phyloP scores from a whole-genome alignment of 2,113 vertebrate species.

The Burhinus bistriatus region DNA sequence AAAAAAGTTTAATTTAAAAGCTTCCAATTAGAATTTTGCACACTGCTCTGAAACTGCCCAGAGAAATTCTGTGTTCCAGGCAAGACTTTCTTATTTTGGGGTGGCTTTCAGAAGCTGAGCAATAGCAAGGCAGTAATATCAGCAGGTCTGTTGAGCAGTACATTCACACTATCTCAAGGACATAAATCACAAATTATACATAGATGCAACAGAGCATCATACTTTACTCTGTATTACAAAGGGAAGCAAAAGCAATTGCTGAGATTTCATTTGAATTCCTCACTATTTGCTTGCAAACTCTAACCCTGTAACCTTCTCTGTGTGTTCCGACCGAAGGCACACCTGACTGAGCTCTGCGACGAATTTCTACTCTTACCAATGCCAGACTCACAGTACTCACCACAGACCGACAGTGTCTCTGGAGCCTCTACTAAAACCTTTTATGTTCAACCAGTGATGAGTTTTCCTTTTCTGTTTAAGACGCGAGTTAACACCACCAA shows the following conservation, averaged over 20 bases:
- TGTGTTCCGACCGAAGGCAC: background rate
- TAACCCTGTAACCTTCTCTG: background rate
- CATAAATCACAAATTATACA: background rate
- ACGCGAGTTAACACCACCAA: background rate
- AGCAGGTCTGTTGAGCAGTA: background rate
- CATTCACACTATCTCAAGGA: background rate
- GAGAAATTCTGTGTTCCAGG: background rate
- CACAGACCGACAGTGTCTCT: background rate
- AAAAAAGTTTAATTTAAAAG: background rate
- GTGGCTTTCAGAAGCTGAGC: background rate
- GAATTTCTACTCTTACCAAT: background rate
- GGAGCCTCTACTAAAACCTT: background rate
- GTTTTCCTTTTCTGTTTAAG: background rate
- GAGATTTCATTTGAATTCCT: background rate
- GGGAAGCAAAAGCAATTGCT: background rate
- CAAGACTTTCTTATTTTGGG: background rate
- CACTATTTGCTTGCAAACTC: background rate
- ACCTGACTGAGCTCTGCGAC: background rate
- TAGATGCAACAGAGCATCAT: background rate
- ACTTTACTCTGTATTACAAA: background rate
- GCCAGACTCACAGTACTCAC: background rate
- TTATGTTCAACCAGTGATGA: background rate
- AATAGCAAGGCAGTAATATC: background rate
- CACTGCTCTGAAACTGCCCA: background rate
- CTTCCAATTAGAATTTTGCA: background rate